Conservation (phyloP, 1,140 invertebrate genomes). For the Drosophila nigromelanica region DNA sequence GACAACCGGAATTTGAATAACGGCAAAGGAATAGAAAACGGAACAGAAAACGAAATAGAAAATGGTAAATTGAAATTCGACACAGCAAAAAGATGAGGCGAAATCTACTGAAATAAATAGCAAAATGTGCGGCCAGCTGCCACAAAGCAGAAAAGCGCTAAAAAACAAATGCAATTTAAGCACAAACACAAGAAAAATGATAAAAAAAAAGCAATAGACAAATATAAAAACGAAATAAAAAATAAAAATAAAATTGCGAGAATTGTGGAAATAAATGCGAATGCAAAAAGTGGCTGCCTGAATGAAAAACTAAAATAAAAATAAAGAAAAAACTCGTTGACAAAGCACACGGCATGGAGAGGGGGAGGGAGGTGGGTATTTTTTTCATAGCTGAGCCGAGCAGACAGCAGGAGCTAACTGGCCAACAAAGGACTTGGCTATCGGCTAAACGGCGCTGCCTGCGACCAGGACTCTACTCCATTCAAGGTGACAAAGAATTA, state of each 20-base stretch:
- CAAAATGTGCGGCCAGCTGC: conserved; percentile 32
- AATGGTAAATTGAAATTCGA: conserved; percentile 8
- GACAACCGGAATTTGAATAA: conserved; percentile 60
- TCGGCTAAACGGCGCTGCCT: conserved; percentile 9
- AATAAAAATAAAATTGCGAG: conserved; percentile 19
- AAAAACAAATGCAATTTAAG: conserved; percentile 71
- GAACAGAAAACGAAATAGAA: neutral
- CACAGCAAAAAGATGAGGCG: neutral
- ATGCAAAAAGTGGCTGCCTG: conserved; percentile 36
- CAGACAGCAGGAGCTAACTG: neutral
- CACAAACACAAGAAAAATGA: conserved; percentile 47
- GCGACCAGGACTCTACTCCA: conserved; percentile 8
- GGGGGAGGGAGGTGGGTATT: neutral
- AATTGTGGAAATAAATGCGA: conserved; percentile 53
- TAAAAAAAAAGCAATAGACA: conserved; percentile 10
- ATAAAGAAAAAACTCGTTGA: conserved; percentile 30
- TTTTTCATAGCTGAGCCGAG: neutral
- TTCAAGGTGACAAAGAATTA: conserved; percentile 73
- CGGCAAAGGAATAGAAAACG: conserved; percentile 5
- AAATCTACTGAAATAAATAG: conserved; percentile 56
- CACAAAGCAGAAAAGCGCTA: conserved; percentile 18
- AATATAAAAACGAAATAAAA: conserved; percentile 15
- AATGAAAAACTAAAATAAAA: conserved; percentile 38
- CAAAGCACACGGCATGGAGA: neutral
- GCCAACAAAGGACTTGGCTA: conserved; percentile 21